These are phyloP conservation scores for Drosophila hamatofila DNA, from an alignment of 2,888 invertebrate species.

Conservation along the genomic window DNA sequence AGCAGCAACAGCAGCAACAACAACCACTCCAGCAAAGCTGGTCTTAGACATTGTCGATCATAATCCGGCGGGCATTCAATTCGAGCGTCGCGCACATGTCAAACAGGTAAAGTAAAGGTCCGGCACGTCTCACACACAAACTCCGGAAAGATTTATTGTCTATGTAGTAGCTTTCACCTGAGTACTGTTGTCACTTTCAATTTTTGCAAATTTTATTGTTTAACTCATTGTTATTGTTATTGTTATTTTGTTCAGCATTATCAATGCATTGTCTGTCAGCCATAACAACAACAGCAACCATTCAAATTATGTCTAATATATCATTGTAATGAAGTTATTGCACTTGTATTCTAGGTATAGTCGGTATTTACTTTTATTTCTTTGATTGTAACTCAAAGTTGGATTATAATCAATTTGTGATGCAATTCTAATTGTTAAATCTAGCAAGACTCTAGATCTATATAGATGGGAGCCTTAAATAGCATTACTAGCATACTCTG, in stretches of 20 bases:
- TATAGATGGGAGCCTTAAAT: neutral
- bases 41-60: conserved; percentile 80
- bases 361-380: too few relatives aligned
- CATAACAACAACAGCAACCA: conserved; percentile 19
- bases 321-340: neutral
- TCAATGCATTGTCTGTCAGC: conserved; percentile 33
- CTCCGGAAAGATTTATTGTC: conserved; percentile 8
- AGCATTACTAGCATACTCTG: neutral
- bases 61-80: conserved; percentile 83
- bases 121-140: conserved; percentile 2
- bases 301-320: neutral
- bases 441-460: neutral
- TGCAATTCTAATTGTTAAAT: neutral
- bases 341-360: neutral
- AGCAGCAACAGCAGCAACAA: neutral
- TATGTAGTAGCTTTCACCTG: conserved; percentile 9
- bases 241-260: conserved; percentile 22
- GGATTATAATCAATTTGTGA: neutral
- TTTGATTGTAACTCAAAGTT: neutral
- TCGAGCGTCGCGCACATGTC: conserved; percentile 84
- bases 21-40: conserved; percentile 6
- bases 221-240: conserved; percentile 8
- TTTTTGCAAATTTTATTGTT: conserved; percentile 17
- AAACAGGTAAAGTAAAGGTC: conserved; percentile 79
- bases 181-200: conserved; percentile 11